Percentiles rank a stretch among this genome's conserved stretches.
Evolutionary conservation across 2,113 vertebrate genomes (phyloP).

Genomic region (Nannospalax galili): DNA sequence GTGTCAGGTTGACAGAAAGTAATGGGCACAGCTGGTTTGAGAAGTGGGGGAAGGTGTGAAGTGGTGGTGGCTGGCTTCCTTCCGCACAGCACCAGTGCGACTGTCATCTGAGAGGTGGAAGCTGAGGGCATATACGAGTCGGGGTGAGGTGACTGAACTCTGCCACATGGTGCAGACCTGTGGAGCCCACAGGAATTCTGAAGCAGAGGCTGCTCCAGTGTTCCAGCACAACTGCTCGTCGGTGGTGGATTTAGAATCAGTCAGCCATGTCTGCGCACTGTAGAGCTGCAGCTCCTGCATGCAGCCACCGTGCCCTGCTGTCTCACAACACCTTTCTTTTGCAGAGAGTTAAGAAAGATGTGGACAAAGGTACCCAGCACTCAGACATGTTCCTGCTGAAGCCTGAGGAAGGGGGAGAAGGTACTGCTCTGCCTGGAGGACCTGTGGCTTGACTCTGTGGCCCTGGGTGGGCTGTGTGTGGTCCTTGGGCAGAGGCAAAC

Average conservation of each 20-base stretch:
- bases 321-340: background rate
- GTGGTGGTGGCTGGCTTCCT: background rate
- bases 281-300: background rate
- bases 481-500: background rate
- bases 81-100: too few species aligned
- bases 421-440: slow-evolving; percentile 64
- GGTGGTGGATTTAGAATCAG: background rate
- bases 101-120: background rate
- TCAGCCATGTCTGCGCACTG: background rate
- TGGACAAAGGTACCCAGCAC: slow-evolving; percentile 95
- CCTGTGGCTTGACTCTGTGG: background rate
- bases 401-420: slow-evolving; percentile 89
- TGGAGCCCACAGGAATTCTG: too few species aligned
- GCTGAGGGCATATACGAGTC: background rate
- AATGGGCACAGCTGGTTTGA: too few species aligned
- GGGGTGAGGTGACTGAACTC: background rate
- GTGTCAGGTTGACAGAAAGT: too few species aligned
- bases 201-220: background rate
- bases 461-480: background rate
- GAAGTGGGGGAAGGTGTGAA: too few species aligned
- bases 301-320: background rate
- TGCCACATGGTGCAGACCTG: background rate
- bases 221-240: background rate
- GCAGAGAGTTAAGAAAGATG: slow-evolving; percentile 96
- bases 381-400: slow-evolving; percentile 95